Conservation (phyloP, 1,140 invertebrate genomes). For the Vanessa tameamea region DNA sequence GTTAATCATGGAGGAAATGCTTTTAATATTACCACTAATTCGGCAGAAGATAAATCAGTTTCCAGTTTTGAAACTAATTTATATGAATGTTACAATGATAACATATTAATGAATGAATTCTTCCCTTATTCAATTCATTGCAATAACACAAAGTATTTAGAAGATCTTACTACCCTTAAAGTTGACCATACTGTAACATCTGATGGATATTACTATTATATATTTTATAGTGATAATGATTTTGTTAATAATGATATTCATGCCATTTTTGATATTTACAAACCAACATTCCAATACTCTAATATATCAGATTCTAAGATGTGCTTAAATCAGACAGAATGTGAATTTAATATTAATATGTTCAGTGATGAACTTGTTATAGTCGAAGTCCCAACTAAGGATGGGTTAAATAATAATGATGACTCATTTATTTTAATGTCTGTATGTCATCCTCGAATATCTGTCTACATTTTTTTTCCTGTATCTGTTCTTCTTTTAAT, state of each 20-base stretch:
- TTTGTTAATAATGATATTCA: slow-evolving; percentile 88
- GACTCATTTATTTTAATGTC: slow-evolving; percentile 86
- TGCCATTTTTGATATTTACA: slow-evolving; percentile 91
- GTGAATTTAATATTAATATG: slow-evolving; percentile 85
- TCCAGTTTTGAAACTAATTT: slow-evolving; percentile 90
- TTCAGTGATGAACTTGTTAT: slow-evolving; percentile 88
- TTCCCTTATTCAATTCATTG: slow-evolving; percentile 86
- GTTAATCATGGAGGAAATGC: slow-evolving; percentile 88
- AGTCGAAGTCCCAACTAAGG: slow-evolving; percentile 89
- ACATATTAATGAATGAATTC: slow-evolving; percentile 85
- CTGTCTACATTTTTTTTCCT: slow-evolving; percentile 89
- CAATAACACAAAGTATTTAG: slow-evolving; percentile 84
- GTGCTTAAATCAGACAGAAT: slow-evolving; percentile 89
- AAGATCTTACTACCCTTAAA: slow-evolving; percentile 82
- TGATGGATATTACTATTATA: slow-evolving; percentile 92
- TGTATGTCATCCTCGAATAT: slow-evolving; percentile 88
- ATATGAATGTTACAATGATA: slow-evolving; percentile 87
- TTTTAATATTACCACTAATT: slow-evolving; percentile 80
- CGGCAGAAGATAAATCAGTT: slow-evolving; percentile 83
- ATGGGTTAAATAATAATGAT: slow-evolving; percentile 88
- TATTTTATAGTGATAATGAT: slow-evolving; percentile 93
- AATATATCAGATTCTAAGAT: slow-evolving; percentile 85
- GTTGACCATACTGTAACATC: slow-evolving; percentile 85
- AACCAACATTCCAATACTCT: slow-evolving; percentile 89
- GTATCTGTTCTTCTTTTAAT: slow-evolving; percentile 87